Evolutionary conservation across 2,888 invertebrate species (phyloP).

Genomic region (Anodontia alba): DNA sequence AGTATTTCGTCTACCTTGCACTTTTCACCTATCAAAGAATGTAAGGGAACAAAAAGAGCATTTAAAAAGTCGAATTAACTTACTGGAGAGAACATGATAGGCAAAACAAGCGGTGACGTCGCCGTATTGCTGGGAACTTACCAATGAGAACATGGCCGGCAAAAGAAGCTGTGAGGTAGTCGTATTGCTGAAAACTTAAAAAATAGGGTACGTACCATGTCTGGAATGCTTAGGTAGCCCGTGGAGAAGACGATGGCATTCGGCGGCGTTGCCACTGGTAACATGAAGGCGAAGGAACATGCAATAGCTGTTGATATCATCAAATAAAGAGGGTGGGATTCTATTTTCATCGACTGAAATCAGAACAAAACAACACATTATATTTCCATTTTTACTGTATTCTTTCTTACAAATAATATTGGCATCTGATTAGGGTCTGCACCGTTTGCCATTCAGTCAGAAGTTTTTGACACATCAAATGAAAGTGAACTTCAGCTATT

Average conservation of each 20-base stretch:
- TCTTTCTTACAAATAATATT: no score
- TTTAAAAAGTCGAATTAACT: no score
- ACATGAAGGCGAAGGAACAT: conserved; percentile 94
- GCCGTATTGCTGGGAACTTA: conserved; percentile 37
- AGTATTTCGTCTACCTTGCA: no score
- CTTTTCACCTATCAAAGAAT: no score
- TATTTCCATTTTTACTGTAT: no score
- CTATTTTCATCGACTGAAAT: conserved; percentile 62
- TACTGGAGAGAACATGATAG: conserved; percentile 78
- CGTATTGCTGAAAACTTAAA: conserved; percentile 63
- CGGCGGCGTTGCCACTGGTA: conserved; percentile 97
- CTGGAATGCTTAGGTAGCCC: conserved; percentile 77
- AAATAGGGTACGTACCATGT: conserved; percentile 72
- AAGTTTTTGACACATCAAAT: no score
- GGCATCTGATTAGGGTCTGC: no score
- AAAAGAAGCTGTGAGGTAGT: conserved; percentile 80
- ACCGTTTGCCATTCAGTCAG: no score
- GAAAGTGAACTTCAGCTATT: no score
- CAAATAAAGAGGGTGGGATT: conserved; percentile 93
- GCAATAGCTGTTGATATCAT: conserved; percentile 95
- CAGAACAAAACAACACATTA: neutral
- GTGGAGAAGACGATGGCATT: conserved; percentile 94
- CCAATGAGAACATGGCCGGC: conserved; percentile 78
- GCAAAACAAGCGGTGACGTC: conserved; percentile 78
- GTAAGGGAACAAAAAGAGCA: no score